These are phyloP conservation scores for Sturnira hondurensis DNA, from an alignment of 2,113 vertebrate species.

Conservation along the genomic window DNA sequence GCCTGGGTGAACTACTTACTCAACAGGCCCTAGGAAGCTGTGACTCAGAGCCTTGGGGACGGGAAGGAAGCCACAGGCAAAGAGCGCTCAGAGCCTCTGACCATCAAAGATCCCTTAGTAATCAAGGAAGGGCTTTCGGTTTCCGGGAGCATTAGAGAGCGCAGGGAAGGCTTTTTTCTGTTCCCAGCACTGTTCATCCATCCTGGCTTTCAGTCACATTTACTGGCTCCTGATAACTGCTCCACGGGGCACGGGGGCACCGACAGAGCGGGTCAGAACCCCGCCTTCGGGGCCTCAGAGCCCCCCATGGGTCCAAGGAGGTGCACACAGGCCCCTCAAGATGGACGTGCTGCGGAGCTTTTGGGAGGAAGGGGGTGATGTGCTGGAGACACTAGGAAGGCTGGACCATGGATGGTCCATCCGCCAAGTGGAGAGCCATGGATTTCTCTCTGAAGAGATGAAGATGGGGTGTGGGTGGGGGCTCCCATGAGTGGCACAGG, in stretches of 20 bases:
- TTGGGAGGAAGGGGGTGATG: background rate
- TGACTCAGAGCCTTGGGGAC: background rate
- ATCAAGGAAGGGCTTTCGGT: background rate
- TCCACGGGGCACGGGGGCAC: background rate
- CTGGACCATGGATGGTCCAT: background rate
- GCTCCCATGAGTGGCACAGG: background rate
- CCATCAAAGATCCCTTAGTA: background rate
- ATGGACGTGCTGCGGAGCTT: background rate
- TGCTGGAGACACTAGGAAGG: background rate
- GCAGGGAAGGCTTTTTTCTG: background rate
- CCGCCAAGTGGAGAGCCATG: background rate
- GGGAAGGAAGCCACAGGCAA: background rate
- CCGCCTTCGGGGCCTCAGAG: background rate
- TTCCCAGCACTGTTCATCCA: background rate
- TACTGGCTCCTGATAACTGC: background rate
- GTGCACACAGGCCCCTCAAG: background rate
- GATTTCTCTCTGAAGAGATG: background rate
- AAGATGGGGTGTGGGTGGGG: background rate
- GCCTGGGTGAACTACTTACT: background rate
- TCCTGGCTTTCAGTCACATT: background rate
- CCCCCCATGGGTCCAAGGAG: background rate
- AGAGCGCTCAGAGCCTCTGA: background rate
- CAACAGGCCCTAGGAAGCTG: background rate
- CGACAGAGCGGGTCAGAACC: background rate
- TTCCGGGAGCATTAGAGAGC: background rate